Conservation (phyloP, 2,797 vertebrate genomes). For the Tragopan temminckii region DNA sequence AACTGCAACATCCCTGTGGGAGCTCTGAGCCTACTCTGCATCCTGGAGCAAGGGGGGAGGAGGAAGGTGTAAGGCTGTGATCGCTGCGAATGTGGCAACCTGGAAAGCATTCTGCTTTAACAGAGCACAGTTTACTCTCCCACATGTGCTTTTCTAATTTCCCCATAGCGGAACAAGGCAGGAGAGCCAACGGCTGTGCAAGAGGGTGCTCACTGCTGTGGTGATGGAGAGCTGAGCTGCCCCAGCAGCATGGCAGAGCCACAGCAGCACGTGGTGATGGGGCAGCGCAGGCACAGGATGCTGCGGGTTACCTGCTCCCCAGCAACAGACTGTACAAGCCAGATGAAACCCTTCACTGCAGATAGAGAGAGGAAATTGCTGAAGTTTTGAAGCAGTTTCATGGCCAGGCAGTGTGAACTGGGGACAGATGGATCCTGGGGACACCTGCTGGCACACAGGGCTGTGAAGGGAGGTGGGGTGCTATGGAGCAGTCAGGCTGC, state of each 20-base stretch:
- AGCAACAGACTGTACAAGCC: rapidly evolving
- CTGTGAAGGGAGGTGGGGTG: neutral
- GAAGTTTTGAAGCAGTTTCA: neutral
- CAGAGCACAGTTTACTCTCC: neutral
- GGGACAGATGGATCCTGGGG: neutral
- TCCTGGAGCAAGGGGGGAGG: neutral
- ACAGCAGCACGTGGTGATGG: rapidly evolving
- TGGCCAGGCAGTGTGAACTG: neutral
- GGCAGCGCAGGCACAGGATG: neutral
- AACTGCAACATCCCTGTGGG: neutral
- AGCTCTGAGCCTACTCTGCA: neutral
- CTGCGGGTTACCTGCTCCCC: neutral
- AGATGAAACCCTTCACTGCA: neutral
- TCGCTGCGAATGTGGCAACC: neutral
- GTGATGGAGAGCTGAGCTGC: neutral
- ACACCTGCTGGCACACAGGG: rapidly evolving
- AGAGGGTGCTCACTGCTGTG: neutral
- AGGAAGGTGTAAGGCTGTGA: rapidly evolving
- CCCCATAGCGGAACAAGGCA: rapidly evolving
- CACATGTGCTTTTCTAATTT: neutral
- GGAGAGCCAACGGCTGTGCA: neutral
- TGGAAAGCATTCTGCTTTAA: neutral
- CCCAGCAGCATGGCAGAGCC: neutral
- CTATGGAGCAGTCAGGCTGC: neutral
- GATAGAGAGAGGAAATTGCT: neutral